Evolutionary conservation across 1,140 invertebrate species (phyloP).

Genomic region (Onthophagus taurus): DNA sequence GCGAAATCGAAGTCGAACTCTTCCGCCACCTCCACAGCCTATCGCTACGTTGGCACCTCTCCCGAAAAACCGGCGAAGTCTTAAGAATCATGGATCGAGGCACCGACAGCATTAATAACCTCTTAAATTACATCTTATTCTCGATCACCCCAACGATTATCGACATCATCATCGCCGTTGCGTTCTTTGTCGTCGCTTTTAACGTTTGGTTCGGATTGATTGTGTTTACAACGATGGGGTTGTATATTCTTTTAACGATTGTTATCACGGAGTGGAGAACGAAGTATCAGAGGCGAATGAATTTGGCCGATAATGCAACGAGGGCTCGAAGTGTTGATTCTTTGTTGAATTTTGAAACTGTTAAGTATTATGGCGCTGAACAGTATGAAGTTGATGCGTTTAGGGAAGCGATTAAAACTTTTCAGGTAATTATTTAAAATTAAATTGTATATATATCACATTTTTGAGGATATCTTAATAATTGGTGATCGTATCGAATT

Average conservation of each 20-base stretch:
- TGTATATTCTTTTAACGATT: conserved; percentile 85
- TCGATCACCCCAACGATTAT: conserved; percentile 84
- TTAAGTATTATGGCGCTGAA: conserved; percentile 95
- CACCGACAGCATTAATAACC: conserved; percentile 87
- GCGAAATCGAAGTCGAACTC: conserved; percentile 77
- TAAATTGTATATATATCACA: neutral
- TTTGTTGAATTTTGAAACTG: conserved; percentile 95
- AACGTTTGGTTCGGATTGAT: conserved; percentile 92
- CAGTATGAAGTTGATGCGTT: conserved; percentile 81
- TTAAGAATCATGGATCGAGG: conserved; percentile 90
- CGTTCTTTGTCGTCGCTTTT: conserved; percentile 80
- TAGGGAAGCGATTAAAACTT: conserved; percentile 67
- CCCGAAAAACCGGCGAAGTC: conserved; percentile 91
- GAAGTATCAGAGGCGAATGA: conserved; percentile 87
- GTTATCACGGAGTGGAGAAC: conserved; percentile 91
- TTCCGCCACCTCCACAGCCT: conserved; percentile 80
- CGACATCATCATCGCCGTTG: conserved; percentile 86
- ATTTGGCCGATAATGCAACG: conserved; percentile 83
- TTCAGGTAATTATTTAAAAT: conserved; percentile 51
- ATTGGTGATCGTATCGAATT: too few relatives aligned
- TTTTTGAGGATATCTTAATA: too few relatives aligned
- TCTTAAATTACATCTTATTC: conserved; percentile 82
- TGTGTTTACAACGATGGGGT: conserved; percentile 82
- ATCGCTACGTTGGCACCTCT: conserved; percentile 83
- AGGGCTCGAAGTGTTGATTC: conserved; percentile 91